Evolutionary conservation across 1,140 invertebrate species (phyloP), one percentile per base, ranked within the genome.

Genomic region (Scaptomyza graminum): DNA sequence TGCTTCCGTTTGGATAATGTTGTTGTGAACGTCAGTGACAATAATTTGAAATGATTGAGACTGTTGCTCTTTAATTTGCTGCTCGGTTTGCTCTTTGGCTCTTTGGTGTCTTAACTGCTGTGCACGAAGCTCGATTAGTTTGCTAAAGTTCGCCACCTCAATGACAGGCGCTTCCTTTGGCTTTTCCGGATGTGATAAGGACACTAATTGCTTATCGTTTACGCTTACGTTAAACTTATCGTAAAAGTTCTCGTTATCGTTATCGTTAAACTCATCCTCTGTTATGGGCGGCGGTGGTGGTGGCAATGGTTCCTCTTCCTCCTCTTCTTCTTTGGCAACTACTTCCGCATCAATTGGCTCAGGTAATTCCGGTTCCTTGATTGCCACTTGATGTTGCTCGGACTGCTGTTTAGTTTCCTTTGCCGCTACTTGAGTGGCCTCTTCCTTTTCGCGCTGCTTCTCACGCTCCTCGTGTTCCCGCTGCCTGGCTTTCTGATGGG

Each of bases 21-120:
- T 91, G 60, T 91, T 88, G 5, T 91, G 88, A 11, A 77, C 66
- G 74, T 91, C 90, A 9, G 90, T 91, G 41, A 91, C 88, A 62
- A 91, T 90, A 13, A 91, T 91, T 3, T 83, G 81, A 34, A 91
- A 91, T 46, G 79, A 68, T n/a, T 54, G 39, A 0, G 56, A 43
- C 15, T 54, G 34, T 11, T 43, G 41, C 25, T 22, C 18, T 3
- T 22, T 22, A 22, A 22, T 1, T 22, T 22, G 18, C 18, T 3
- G 18, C 18, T 22, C 18, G 18, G 18, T 22, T 22, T 62, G 44
- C 54, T 81, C 73, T 15, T 51, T 31, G 60, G 39, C 12, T 68
- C 62, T 46, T 52, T 59, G 62, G 12, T 66, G 62, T 12, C 68
- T 43, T 37, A 91, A 77, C 78, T 91, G 84, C 56, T 91, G 72